Percentiles rank a stretch among this genome's conserved stretches.
phyloP scores from a whole-genome alignment of 2,888 invertebrate genomes.

The Sthenelais limicola region DNA sequence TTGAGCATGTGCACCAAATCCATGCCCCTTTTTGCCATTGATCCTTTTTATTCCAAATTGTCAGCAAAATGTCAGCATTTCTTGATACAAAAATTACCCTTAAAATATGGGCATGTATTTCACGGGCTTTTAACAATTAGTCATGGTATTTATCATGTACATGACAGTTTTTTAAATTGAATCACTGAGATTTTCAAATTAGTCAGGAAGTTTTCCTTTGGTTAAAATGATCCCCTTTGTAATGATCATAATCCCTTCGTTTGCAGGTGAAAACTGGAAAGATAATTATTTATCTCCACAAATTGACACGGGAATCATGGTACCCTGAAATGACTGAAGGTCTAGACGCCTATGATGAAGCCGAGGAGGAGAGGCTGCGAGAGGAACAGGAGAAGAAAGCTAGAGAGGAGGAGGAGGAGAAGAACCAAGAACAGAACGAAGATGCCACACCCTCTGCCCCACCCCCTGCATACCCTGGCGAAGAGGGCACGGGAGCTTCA shows the following conservation, averaged over 20 bases:
- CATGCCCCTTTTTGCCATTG: no score
- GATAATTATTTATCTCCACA: constrained; percentile 56
- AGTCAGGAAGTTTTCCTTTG: background rate
- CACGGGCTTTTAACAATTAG: background rate
- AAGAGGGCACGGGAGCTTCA: no score
- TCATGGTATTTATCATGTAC: background rate
- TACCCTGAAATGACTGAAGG: constrained; percentile 41
- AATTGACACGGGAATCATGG: constrained; percentile 58
- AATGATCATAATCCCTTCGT: background rate
- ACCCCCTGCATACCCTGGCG: no score
- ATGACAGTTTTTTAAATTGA: background rate
- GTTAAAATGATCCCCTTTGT: background rate
- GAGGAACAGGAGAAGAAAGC: background rate
- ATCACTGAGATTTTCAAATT: background rate
- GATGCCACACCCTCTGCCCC: no score
- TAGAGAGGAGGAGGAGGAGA: constrained; percentile 14
- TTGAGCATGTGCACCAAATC: no score
- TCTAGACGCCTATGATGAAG: constrained; percentile 32
- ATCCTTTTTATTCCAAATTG: no score
- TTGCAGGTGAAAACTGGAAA: constrained; percentile 57
- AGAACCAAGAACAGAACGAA: no score
- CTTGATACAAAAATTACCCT: no score
- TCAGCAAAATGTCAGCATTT: no score
- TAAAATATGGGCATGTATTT: background rate
- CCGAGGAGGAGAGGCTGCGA: no score